Evolutionary conservation across 2,888 invertebrate genomes (phyloP).

Genomic region (Cheilosia vulpina): DNA sequence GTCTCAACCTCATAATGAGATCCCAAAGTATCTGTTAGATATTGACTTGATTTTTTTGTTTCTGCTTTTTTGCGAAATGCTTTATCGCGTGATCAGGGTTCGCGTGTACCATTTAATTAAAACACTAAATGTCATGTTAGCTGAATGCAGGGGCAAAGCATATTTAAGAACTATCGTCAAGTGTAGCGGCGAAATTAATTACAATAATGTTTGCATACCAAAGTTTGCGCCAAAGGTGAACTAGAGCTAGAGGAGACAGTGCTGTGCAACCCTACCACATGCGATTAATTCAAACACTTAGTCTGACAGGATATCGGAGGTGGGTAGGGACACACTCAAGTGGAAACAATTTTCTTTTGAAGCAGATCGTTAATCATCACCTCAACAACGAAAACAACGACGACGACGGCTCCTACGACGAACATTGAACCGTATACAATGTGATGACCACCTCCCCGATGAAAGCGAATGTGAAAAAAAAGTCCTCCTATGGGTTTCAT

Average conservation of each 20-base stretch:
- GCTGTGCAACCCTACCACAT: constrained; percentile 17
- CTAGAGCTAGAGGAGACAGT: constrained; percentile 11
- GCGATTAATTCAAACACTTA: constrained; percentile 67
- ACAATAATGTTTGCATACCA: constrained; percentile 61
- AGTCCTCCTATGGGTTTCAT: not conserved
- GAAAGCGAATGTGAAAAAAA: constrained; percentile 34
- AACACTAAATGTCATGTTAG: constrained; percentile 50
- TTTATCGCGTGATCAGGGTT: constrained; percentile 53
- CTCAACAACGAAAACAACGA: constrained; percentile 25
- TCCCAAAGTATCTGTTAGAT: constrained; percentile 56
- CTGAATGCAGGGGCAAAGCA: not conserved
- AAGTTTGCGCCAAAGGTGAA: not conserved
- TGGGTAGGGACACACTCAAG: constrained; percentile 39
- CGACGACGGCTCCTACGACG: constrained; percentile 28
- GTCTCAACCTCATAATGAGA: constrained; percentile 65
- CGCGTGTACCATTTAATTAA: constrained; percentile 58
- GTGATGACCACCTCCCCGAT: constrained; percentile 6
- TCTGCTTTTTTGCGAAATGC: not conserved
- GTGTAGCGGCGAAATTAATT: constrained; percentile 47
- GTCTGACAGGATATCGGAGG: constrained; percentile 46
- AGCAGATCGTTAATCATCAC: constrained; percentile 67
- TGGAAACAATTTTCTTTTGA: constrained; percentile 67
- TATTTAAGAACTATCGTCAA: constrained; percentile 35
- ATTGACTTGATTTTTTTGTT: constrained; percentile 17
- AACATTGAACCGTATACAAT: constrained; percentile 53